These are phyloP conservation scores for Doris montereyensis DNA, from an alignment of 2,888 invertebrate species.

Conservation along the genomic window DNA sequence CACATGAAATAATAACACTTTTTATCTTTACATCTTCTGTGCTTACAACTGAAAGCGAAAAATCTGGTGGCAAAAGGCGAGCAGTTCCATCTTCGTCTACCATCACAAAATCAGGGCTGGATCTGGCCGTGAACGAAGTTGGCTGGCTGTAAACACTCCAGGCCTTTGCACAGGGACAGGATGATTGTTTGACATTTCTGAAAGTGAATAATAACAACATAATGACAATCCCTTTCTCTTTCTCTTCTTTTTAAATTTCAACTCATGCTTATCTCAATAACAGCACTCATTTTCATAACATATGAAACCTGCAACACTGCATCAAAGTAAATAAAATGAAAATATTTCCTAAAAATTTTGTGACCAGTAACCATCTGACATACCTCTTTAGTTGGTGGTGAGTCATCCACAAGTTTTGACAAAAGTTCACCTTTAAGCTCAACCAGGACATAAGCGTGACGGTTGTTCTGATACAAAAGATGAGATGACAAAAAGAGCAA, in stretches of 20 bases:
- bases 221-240: too few species aligned
- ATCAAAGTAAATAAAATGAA: not conserved
- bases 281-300: too few species aligned
- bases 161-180: slow-evolving; percentile 46
- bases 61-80: slow-evolving; percentile 55
- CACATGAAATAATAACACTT: too few species aligned
- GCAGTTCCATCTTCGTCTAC: slow-evolving; percentile 51
- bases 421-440: slow-evolving; percentile 49
- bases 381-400: slow-evolving; percentile 43
- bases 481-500: too few species aligned
- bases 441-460: slow-evolving; percentile 56
- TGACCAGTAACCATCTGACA: not conserved
- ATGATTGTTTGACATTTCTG: slow-evolving; percentile 51
- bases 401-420: slow-evolving; percentile 46
- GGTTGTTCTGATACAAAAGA: slow-evolving; percentile 60
- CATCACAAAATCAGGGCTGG: slow-evolving; percentile 55
- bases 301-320: too few species aligned
- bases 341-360: not conserved
- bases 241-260: too few species aligned
- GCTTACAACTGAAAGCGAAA: slow-evolving; percentile 58
- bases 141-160: slow-evolving; percentile 52
- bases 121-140: slow-evolving; percentile 60
- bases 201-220: slow-evolving; percentile 15
- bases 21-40: not conserved
- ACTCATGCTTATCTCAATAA: too few species aligned